These are phyloP conservation scores for Ameiurus melas DNA, from an alignment of 2,113 vertebrate species.

Conservation along the genomic window DNA sequence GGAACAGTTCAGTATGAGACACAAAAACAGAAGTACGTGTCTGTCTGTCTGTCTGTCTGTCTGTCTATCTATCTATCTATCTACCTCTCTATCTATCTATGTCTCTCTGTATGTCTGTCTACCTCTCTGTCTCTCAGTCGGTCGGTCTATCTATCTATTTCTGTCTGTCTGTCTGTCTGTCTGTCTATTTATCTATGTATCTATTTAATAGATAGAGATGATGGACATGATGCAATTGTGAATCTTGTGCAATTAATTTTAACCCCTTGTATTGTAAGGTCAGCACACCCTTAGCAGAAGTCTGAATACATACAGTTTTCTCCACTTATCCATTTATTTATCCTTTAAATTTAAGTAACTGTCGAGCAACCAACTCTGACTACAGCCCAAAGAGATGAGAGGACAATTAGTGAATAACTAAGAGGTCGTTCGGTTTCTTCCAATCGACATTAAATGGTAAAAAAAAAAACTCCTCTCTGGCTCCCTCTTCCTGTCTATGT, in stretches of 20 bases:
- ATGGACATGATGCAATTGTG: not conserved
- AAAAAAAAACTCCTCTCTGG: conserved; percentile 14
- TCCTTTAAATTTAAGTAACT: not conserved
- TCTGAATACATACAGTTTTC: not conserved
- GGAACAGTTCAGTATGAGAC: too few relatives aligned
- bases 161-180: too few relatives aligned
- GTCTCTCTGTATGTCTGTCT: not conserved
- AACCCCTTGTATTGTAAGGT: not conserved
- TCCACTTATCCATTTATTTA: not conserved
- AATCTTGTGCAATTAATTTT: not conserved
- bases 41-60: not conserved
- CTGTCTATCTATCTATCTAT: not conserved
- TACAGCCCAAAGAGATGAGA: not conserved
- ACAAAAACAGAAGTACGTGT: too few relatives aligned
- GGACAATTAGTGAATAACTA: conserved; percentile 23
- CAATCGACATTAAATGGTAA: conserved; percentile 1
- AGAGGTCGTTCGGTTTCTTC: not conserved
- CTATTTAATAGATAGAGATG: not conserved
- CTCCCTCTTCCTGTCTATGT: not conserved
- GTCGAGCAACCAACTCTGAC: not conserved
- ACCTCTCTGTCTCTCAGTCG: too few relatives aligned
- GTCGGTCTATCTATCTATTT: not conserved
- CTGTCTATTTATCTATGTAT: not conserved
- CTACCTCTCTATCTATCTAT: not conserved
- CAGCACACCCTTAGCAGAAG: not conserved